These are phyloP conservation scores for Acleris emargana DNA, from an alignment of 2,888 invertebrate genomes.

Conservation along the genomic window DNA sequence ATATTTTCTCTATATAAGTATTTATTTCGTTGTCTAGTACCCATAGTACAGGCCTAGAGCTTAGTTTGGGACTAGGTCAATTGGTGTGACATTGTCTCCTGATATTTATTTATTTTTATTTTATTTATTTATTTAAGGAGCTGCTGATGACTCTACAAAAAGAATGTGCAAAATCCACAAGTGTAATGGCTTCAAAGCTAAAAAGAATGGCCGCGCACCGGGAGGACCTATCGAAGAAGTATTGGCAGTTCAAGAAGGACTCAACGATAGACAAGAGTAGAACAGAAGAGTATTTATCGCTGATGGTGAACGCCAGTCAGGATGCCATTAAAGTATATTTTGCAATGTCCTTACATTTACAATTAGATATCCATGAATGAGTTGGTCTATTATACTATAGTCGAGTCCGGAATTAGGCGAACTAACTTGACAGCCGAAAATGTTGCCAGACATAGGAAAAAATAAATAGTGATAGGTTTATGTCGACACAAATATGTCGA, in stretches of 20 bases:
- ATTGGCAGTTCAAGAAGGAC: conserved; percentile 79
- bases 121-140: conserved; percentile 65
- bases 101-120: no score
- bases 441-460: no score
- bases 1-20: no score
- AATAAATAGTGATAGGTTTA: no score
- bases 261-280: conserved; percentile 75
- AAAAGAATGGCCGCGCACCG: conserved; percentile 74
- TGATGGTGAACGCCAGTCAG: conserved; percentile 85
- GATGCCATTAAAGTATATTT: conserved; percentile 76
- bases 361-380: not conserved
- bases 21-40: no score
- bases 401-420: no score
- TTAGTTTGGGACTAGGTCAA: no score
- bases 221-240: conserved; percentile 72
- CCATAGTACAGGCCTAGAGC: no score
- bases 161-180: conserved; percentile 73
- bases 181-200: conserved; percentile 69
- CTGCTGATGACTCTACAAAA: conserved; percentile 72
- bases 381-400: no score
- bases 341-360: not conserved
- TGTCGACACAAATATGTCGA: no score
- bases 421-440: no score
- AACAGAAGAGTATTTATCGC: conserved; percentile 82
- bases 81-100: no score